A percentile compares a stretch with the other conserved stretches of the same genome.
These are phyloP conservation scores for Brachionus rubens DNA, from an alignment of 1,140 invertebrate species.

Conservation along the genomic window DNA sequence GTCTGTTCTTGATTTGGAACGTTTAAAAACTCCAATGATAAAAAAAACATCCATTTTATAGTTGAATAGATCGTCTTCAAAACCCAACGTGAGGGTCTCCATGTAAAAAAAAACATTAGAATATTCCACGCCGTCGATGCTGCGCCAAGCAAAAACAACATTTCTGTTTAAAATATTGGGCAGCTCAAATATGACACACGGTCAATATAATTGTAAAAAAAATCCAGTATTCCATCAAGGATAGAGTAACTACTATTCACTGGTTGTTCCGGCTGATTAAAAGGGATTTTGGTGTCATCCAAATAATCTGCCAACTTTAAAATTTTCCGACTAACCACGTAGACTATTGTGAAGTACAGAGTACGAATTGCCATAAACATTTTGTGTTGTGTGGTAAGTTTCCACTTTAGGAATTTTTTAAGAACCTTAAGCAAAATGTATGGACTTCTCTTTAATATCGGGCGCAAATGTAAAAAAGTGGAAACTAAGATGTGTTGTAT, in stretches of 20 bases:
- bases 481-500: no score
- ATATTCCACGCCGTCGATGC: conserved; percentile 4
- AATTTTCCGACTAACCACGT: conserved; percentile 6
- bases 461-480: conserved; percentile 12
- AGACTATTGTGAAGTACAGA: neutral
- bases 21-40: neutral
- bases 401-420: conserved; percentile 12
- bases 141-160: neutral
- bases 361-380: conserved; percentile 6
- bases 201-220: neutral
- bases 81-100: neutral
- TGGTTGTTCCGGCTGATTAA: neutral
- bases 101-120: neutral
- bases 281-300: neutral
- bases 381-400: neutral
- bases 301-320: neutral
- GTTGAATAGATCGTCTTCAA: neutral
- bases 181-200: neutral
- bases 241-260: neutral
- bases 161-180: neutral
- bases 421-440: neutral
- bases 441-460: neutral
- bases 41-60: neutral
- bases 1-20: neutral
- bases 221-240: neutral